Conservation (phyloP, 2,888 invertebrate genomes). For the Diogma glabrata region DNA sequence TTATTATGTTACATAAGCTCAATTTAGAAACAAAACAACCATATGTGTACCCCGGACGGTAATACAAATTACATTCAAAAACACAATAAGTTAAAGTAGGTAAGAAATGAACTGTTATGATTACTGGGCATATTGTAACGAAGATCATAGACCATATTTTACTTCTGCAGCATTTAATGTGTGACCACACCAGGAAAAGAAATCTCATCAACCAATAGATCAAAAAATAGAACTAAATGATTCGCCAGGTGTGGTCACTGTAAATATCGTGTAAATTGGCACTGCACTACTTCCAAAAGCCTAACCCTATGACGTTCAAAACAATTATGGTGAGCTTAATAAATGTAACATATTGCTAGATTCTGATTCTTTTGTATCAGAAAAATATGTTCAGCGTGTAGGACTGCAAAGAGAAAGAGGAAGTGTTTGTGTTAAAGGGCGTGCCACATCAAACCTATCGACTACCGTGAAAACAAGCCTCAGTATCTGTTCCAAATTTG, state of each 20-base stretch:
- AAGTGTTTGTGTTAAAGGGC: not conserved
- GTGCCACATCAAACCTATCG: not conserved
- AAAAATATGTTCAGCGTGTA: slow-evolving; percentile 14
- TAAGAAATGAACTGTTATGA: not conserved
- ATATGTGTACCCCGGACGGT: not conserved
- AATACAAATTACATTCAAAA: not conserved
- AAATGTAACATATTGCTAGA: slow-evolving; percentile 12
- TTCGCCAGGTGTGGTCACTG: too few species aligned
- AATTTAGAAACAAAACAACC: not conserved
- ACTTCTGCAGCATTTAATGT: not conserved
- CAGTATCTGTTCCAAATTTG: not conserved
- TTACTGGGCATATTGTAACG: too few species aligned
- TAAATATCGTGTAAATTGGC: too few species aligned
- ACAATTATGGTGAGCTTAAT: not conserved
- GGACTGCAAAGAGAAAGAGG: not conserved
- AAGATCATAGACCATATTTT: too few species aligned
- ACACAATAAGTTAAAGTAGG: not conserved
- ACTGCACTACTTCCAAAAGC: slow-evolving; percentile 9
- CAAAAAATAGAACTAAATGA: too few species aligned
- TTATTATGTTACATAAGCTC: not conserved
- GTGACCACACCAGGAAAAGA: not conserved
- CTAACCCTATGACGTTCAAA: slow-evolving; percentile 5
- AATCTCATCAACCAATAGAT: too few species aligned
- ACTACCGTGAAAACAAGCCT: not conserved
- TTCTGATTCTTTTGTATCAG: slow-evolving; percentile 14